These are phyloP conservation scores for Neotragus pygmaeus DNA, from an alignment of 2,113 vertebrate species.

Conservation along the genomic window DNA sequence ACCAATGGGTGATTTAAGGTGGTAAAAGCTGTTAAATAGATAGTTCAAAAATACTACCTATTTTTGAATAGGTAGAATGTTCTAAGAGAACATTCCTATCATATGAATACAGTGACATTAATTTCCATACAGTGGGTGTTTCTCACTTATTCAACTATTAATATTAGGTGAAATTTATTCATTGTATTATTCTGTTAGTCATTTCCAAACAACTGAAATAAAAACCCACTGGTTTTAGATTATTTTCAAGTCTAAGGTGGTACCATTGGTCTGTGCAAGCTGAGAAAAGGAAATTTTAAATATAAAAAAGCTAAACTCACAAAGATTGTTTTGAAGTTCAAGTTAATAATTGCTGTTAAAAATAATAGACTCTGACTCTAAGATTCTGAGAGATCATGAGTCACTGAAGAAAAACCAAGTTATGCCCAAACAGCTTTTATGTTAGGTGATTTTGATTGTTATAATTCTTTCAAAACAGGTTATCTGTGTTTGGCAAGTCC, in stretches of 20 bases:
- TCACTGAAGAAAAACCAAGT: slow-evolving; percentile 38
- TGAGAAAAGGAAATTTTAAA: slow-evolving; percentile 32
- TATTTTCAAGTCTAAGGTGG: slow-evolving; percentile 40
- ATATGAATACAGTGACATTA: slow-evolving; percentile 49
- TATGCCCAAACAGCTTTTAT: slow-evolving; percentile 34
- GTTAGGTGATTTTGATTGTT: slow-evolving; percentile 29
- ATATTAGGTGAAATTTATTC: slow-evolving; percentile 15
- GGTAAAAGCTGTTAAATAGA: slow-evolving; percentile 5
- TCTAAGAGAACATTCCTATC: slow-evolving; percentile 40
- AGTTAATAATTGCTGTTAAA: slow-evolving; percentile 35
- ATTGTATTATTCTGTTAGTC: slow-evolving; percentile 46
- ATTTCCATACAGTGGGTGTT: slow-evolving; percentile 39
- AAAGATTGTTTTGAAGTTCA: slow-evolving; percentile 39
- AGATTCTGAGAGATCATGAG: slow-evolving; percentile 39
- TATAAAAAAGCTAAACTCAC: slow-evolving; percentile 19
- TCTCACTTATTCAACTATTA: slow-evolving; percentile 49
- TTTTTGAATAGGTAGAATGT: too few species aligned
- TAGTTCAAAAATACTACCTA: slow-evolving; percentile 9
- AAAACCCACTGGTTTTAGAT: background rate
- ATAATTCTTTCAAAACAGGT: slow-evolving; percentile 42
- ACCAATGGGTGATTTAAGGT: slow-evolving; percentile 45
- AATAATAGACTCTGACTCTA: slow-evolving; percentile 23
- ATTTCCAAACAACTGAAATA: slow-evolving; percentile 40
- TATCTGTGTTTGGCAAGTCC: slow-evolving; percentile 17
- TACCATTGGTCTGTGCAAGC: background rate